A percentile compares a stretch with the other conserved stretches of the same genome.
Evolutionary conservation across 1,140 invertebrate species (phyloP).

Genomic region (Tyrophagus putrescentiae): DNA sequence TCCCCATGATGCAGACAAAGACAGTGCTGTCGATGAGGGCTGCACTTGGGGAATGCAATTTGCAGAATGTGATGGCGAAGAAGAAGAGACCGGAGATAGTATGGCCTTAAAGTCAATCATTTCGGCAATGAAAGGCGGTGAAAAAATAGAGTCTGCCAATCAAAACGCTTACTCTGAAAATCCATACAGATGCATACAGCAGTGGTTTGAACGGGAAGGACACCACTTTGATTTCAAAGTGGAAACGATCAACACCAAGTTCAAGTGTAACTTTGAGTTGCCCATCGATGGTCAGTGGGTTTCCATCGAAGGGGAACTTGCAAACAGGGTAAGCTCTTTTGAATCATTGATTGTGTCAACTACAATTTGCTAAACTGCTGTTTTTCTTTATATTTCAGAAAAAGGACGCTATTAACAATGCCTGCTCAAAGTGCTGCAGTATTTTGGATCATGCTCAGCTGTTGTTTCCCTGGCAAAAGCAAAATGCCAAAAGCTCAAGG

Average conservation of each 20-base stretch:
- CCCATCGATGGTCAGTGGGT: conserved; percentile 23
- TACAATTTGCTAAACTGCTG: neutral
- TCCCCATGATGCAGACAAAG: neutral
- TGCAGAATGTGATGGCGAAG: conserved; percentile 13
- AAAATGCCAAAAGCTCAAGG: conserved; percentile 10
- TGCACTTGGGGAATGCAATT: conserved; percentile 21
- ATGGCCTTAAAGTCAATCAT: conserved; percentile 2
- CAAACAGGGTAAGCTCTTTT: conserved; percentile 10
- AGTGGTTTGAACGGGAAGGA: conserved; percentile 23
- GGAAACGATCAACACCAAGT: conserved; percentile 14
- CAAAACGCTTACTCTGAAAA: conserved; percentile 18
- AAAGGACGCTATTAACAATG: conserved; percentile 21
- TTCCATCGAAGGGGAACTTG: conserved; percentile 10
- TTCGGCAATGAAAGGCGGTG: conserved; percentile 8
- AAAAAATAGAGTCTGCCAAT: neutral
- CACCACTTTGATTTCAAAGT: conserved; percentile 23
- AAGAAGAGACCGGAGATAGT: conserved; percentile 8
- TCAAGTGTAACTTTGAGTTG: conserved; percentile 21
- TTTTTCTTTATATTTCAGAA: conserved; percentile 14
- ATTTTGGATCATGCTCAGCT: conserved; percentile 22
- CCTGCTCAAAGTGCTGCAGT: conserved; percentile 19
- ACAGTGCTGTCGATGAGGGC: neutral
- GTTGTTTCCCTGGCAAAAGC: conserved; percentile 23
- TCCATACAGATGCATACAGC: conserved; percentile 21
- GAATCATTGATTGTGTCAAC: neutral